phyloP scores from a whole-genome alignment of 2,888 invertebrate genomes.

The Teinopalpus imperialis region DNA sequence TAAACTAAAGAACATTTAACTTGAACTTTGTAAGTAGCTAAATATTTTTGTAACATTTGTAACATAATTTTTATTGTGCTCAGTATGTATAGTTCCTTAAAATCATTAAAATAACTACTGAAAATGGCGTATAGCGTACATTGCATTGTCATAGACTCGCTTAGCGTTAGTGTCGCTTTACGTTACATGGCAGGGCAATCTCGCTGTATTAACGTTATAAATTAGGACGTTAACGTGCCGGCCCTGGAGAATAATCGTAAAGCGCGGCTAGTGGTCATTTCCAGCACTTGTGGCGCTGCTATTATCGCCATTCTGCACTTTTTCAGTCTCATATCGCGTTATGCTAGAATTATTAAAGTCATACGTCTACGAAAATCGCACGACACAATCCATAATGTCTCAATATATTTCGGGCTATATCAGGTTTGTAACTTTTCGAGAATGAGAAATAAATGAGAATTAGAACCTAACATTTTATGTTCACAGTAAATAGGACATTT shows the following conservation, averaged over 20 bases:
- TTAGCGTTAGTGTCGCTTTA: conserved; percentile 41
- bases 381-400: background rate
- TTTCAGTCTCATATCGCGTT: conserved; percentile 20
- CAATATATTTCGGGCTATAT: conserved; percentile 3
- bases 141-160: conserved; percentile 35
- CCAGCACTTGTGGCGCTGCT: conserved; percentile 17
- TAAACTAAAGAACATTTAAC: no score
- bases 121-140: conserved; percentile 20
- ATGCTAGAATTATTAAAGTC: conserved; percentile 18
- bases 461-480: no score
- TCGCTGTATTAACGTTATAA: conserved; percentile 77
- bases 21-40: no score
- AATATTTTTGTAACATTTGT: no score
- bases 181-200: conserved; percentile 47
- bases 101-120: no score
- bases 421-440: no score
- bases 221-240: conserved; percentile 69
- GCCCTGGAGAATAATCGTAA: conserved; percentile 23
- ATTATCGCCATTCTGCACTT: conserved; percentile 22
- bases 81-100: no score
- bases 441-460: no score
- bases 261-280: conserved; percentile 20
- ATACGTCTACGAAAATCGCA: conserved; percentile 10
- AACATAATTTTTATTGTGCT: no score
- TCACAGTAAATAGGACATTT: no score